These are phyloP conservation scores for Chlorospingus flavigularis DNA, from an alignment of 2,797 vertebrate species.

Conservation along the genomic window DNA sequence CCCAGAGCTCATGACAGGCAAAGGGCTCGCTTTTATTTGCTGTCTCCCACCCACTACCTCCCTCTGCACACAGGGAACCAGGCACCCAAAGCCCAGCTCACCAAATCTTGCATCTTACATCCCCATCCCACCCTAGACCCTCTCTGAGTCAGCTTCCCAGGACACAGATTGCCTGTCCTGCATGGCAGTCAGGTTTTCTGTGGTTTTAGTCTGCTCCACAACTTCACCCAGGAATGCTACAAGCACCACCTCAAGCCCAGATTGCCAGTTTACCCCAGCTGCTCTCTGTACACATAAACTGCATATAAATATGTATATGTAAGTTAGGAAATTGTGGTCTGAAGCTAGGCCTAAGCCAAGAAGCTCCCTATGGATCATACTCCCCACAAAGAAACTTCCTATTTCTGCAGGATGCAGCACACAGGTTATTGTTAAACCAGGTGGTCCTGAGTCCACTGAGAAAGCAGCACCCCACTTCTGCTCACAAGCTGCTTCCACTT, in stretches of 20 bases:
- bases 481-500: not conserved
- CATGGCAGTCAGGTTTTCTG: not conserved
- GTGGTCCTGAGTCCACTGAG: not conserved
- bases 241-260: not conserved
- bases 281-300: accelerated
- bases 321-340: not conserved
- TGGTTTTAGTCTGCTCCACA: not conserved
- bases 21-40: not conserved
- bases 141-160: accelerated
- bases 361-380: not conserved
- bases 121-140: not conserved
- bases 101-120: not conserved
- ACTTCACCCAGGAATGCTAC: not conserved
- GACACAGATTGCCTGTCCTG: not conserved
- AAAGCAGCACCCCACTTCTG: not conserved
- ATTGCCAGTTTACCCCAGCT: not conserved
- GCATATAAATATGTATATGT: accelerated
- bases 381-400: not conserved
- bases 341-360: not conserved
- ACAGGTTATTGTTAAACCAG: not conserved
- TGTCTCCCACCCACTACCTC: not conserved
- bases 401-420: not conserved
- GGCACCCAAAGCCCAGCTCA: not conserved
- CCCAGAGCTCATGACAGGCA: not conserved
- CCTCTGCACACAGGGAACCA: not conserved